Evolutionary conservation across 2,797 vertebrate genomes (phyloP).

Genomic region (Eulemur albifrons): DNA sequence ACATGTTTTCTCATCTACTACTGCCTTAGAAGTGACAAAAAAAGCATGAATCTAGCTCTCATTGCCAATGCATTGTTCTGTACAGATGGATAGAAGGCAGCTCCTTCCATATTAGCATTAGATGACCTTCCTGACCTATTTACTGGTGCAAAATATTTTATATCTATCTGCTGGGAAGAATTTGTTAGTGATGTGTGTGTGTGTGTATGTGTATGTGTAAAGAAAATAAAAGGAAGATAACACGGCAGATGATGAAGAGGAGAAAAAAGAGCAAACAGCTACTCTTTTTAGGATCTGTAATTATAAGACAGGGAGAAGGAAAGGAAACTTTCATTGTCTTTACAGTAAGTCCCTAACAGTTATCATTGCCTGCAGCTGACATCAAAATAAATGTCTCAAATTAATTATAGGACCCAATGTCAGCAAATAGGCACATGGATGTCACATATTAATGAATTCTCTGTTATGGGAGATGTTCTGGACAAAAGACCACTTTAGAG

Average conservation of each 20-base stretch:
- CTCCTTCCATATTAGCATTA: not conserved
- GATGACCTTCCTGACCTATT: not conserved
- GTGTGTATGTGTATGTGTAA: not conserved
- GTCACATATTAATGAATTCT: not conserved
- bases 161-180: not conserved
- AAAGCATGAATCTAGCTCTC: not conserved
- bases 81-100: not conserved
- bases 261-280: not conserved
- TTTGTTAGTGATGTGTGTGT: not conserved
- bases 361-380: not conserved
- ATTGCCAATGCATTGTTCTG: not conserved
- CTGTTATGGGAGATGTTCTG: not conserved
- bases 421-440: not conserved
- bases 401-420: not conserved
- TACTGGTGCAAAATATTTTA: not conserved
- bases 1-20: not conserved
- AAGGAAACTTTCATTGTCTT: not conserved
- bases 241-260: not conserved
- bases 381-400: constrained; percentile 8
- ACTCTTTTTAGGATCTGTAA: not conserved
- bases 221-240: not conserved
- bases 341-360: not conserved
- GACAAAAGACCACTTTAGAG: not conserved
- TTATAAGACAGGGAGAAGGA: not conserved
- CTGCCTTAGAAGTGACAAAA: not conserved